These are phyloP conservation scores for Leptopilina syphax DNA, from an alignment of 2,888 invertebrate genomes.

Conservation along the genomic window DNA sequence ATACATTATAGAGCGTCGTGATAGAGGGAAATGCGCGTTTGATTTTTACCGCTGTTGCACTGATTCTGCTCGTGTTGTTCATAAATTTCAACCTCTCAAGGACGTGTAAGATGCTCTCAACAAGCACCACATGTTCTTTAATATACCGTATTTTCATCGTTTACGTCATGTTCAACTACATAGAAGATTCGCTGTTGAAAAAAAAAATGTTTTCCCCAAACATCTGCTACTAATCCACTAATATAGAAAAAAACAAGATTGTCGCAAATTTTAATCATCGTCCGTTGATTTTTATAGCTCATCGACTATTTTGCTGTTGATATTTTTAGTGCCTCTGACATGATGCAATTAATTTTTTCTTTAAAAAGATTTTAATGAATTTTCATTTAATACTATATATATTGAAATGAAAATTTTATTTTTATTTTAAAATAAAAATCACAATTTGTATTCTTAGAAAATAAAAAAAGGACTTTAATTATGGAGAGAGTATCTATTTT, in stretches of 20 bases:
- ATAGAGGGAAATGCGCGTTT: slow-evolving; percentile 40
- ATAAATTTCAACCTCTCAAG: slow-evolving; percentile 45
- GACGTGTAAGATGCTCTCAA: slow-evolving; percentile 23
- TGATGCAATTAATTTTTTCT: no score
- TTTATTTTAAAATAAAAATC: no score
- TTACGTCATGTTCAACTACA: slow-evolving; percentile 39
- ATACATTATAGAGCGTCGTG: slow-evolving; percentile 17
- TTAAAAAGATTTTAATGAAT: no score
- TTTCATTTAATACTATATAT: no score
- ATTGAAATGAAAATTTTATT: no score
- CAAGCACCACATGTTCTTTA: slow-evolving; percentile 38
- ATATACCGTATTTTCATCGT: slow-evolving; percentile 38
- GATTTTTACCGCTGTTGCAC: slow-evolving; percentile 50
- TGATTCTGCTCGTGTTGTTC: slow-evolving; percentile 42
- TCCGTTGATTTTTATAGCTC: neutral
- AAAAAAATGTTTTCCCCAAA: slow-evolving; percentile 4
- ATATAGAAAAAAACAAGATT: slow-evolving; percentile 1
- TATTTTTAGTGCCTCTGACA: neutral
- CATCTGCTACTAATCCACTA: slow-evolving; percentile 31
- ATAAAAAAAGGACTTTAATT: no score
- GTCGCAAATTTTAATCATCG: neutral
- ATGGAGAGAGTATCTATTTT: no score
- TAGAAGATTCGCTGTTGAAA: slow-evolving; percentile 17
- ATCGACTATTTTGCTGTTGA: neutral
- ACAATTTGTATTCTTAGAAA: no score